A percentile compares a stretch with the other conserved stretches of the same genome.
These are phyloP conservation scores for Campylomormyrus numenius DNA, from an alignment of 2,113 vertebrate species.

Conservation along the genomic window DNA sequence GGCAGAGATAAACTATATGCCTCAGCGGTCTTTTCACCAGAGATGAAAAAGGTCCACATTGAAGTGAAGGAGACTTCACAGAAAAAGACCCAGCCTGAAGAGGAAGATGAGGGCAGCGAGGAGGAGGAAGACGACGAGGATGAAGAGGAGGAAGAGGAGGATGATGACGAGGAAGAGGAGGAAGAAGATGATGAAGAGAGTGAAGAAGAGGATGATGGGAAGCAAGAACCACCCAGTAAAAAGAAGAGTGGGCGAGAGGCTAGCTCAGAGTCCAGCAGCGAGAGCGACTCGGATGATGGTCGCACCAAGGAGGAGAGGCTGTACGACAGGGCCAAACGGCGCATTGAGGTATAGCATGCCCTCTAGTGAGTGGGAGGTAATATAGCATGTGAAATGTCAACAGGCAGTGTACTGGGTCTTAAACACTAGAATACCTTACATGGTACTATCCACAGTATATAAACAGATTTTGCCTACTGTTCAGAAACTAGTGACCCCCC, in stretches of 20 bases:
- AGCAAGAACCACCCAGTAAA: slow-evolving; percentile 49
- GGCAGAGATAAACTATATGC: not conserved
- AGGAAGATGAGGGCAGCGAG: slow-evolving; percentile 70
- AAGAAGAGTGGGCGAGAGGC: slow-evolving; percentile 63
- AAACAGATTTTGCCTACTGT: not conserved
- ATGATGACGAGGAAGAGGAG: slow-evolving; percentile 41
- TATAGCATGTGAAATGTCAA: not conserved
- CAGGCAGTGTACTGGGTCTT: not conserved
- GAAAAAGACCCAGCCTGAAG: slow-evolving; percentile 56
- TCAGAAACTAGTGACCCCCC: not conserved
- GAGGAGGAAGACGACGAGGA: slow-evolving; percentile 61
- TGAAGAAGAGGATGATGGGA: slow-evolving; percentile 64
- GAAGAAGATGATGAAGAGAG: slow-evolving; percentile 37
- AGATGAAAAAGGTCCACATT: slow-evolving; percentile 85
- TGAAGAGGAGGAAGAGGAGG: slow-evolving; percentile 65
- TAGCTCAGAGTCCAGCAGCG: slow-evolving; percentile 77
- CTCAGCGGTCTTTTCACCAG: slow-evolving; percentile 41
- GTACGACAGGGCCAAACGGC: slow-evolving; percentile 87
- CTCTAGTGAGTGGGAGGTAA: not conserved
- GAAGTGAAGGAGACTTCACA: slow-evolving; percentile 78
- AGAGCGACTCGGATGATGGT: slow-evolving; percentile 83
- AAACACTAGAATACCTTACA: not conserved
- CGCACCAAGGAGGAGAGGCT: slow-evolving; percentile 83
- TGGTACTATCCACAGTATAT: not conserved
- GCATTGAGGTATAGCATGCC: slow-evolving; percentile 77